These are phyloP conservation scores for Ectemnius continuus DNA, from an alignment of 2,888 invertebrate genomes.

Conservation along the genomic window DNA sequence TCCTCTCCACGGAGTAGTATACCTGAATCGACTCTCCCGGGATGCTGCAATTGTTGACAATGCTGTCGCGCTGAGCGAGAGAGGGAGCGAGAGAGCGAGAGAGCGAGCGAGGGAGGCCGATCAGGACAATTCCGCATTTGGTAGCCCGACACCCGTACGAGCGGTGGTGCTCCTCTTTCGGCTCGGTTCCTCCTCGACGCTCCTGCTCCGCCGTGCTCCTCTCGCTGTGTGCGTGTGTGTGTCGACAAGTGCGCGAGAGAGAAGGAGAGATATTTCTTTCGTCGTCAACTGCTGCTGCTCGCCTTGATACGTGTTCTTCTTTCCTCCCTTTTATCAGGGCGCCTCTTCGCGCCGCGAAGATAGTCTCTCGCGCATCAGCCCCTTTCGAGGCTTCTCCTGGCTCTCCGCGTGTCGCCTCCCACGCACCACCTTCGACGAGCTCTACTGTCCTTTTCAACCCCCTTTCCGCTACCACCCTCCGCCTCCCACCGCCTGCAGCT, in stretches of 20 bases:
- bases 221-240: too few relatives aligned
- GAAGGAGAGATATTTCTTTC: too few relatives aligned
- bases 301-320: slow-evolving; percentile 15
- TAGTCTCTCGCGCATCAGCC: slow-evolving; percentile 9
- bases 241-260: slow-evolving; percentile 39
- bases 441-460: too few relatives aligned
- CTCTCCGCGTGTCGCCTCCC: background rate
- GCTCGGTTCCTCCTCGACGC: slow-evolving; percentile 33
- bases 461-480: background rate
- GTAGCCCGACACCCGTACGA: slow-evolving; percentile 60
- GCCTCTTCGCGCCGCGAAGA: slow-evolving; percentile 5
- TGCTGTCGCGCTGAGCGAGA: slow-evolving; percentile 51
- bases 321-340: slow-evolving; percentile 8
- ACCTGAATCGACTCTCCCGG: slow-evolving; percentile 69
- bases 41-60: slow-evolving; percentile 75
- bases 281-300: background rate
- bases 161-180: slow-evolving; percentile 34
- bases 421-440: background rate
- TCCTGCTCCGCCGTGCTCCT: too few relatives aligned
- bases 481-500: too few relatives aligned
- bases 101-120: slow-evolving; percentile 35
- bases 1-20: slow-evolving; percentile 9
- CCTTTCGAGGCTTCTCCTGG: slow-evolving; percentile 8
- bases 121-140: slow-evolving; percentile 62
- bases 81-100: slow-evolving; percentile 54